Percentiles rank a stretch among this genome's conserved stretches.
Evolutionary conservation across 53 echinoderm and acorn worm genomes (phyloP).

Genomic region (Pentamera pediparva): DNA sequence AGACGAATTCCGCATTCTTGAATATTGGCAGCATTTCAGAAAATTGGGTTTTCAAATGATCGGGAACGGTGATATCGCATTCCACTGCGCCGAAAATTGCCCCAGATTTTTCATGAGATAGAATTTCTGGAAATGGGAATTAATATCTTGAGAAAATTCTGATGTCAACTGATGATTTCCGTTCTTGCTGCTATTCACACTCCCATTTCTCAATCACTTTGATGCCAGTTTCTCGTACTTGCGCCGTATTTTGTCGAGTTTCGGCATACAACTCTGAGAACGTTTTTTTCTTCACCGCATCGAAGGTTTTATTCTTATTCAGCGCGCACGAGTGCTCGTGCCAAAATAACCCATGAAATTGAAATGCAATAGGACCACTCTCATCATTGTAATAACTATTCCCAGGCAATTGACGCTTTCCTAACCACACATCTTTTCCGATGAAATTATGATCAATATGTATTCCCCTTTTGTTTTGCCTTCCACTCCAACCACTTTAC

Average conservation of each 20-base stretch:
- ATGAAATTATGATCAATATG: too few relatives aligned
- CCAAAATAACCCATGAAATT: background rate
- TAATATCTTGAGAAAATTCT: background rate
- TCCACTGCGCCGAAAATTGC: conserved; percentile 20
- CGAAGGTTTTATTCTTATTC: too few relatives aligned
- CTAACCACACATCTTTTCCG: too few relatives aligned
- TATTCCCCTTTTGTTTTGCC: background rate
- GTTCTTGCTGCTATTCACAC: conserved; percentile 3
- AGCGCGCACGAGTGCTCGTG: background rate
- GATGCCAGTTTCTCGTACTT: conserved; percentile 3
- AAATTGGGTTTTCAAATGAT: conserved; percentile 4
- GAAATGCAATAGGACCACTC: background rate
- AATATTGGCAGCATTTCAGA: conserved; percentile 54
- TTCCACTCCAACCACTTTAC: conserved; percentile 39
- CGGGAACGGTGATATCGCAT: conserved; percentile 35
- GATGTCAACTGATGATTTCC: background rate
- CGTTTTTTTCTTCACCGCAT: background rate
- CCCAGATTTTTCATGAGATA: background rate
- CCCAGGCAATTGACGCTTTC: too few relatives aligned
- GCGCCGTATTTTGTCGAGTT: conserved; percentile 1
- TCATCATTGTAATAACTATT: too few relatives aligned
- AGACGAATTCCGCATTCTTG: conserved; percentile 30
- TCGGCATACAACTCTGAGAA: background rate
- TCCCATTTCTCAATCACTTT: conserved; percentile 14
- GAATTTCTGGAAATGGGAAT: conserved; percentile 6